Evolutionary conservation across 2,797 vertebrate species (phyloP).

Genomic region (Gymnothorax reevesii): DNA sequence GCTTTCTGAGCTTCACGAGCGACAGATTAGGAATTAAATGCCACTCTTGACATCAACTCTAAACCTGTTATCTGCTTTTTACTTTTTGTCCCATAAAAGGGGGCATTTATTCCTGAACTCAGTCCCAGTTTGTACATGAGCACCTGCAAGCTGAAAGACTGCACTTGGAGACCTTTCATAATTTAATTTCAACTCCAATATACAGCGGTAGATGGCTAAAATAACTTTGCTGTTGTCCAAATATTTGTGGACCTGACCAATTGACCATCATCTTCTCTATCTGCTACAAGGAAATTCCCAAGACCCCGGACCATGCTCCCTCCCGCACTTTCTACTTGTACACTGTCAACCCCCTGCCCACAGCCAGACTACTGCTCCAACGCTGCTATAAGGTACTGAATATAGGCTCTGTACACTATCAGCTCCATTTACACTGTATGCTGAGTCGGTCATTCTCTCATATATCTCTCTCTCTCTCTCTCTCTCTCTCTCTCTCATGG

Average conservation of each 20-base stretch:
- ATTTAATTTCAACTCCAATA: too few relatives aligned
- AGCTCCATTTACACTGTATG: background rate
- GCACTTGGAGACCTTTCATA: too few relatives aligned
- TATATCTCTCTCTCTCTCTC: background rate
- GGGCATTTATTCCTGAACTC: too few relatives aligned
- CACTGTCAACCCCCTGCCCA: constrained; percentile 81
- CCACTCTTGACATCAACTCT: too few relatives aligned
- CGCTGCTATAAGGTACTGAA: constrained; percentile 85
- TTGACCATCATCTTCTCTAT: background rate
- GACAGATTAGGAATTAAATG: too few relatives aligned
- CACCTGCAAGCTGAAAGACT: too few relatives aligned
- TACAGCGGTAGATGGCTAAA: too few relatives aligned
- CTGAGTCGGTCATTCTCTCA: background rate
- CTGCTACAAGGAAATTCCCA: constrained; percentile 85
- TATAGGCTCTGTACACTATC: background rate
- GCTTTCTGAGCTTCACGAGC: too few relatives aligned
- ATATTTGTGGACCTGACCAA: background rate
- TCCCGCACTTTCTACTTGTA: constrained; percentile 95
- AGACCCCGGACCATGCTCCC: constrained; percentile 91
- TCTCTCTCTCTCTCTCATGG: background rate
- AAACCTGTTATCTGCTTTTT: too few relatives aligned
- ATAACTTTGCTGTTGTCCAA: too few relatives aligned
- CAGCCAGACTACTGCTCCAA: constrained; percentile 85
- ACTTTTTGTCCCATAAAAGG: too few relatives aligned
- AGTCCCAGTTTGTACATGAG: too few relatives aligned